Conservation (phyloP, 1,140 invertebrate genomes). For the Temnothorax curvispinosus region DNA sequence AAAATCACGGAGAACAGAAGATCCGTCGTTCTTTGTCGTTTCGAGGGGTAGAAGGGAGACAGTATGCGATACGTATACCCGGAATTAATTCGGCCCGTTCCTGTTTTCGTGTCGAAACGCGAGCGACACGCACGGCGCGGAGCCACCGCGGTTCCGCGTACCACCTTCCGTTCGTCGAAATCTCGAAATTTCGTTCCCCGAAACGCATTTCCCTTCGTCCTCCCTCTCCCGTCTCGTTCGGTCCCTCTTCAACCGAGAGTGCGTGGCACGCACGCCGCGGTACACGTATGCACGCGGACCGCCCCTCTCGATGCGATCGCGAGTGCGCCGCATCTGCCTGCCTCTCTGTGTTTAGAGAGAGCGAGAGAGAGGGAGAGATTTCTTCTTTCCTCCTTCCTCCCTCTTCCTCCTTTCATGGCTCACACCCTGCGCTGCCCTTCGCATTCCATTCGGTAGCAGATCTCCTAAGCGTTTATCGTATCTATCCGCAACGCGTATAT, state of each 20-base stretch:
- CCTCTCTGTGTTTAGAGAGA: constrained; percentile 79
- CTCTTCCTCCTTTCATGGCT: not conserved
- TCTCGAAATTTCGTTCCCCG: constrained; percentile 70
- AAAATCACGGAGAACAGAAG: constrained; percentile 15
- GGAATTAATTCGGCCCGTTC: constrained; percentile 35
- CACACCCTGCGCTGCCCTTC: constrained; percentile 9
- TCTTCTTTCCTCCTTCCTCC: not conserved
- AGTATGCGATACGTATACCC: not conserved
- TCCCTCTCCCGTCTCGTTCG: constrained; percentile 10
- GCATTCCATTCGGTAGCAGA: constrained; percentile 33
- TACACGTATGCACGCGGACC: not conserved
- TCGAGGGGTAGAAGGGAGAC: not conserved
- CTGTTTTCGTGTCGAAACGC: constrained; percentile 65
- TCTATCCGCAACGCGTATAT: not conserved
- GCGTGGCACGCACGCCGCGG: not conserved
- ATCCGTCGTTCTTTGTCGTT: not conserved
- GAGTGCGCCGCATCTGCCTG: constrained; percentile 77
- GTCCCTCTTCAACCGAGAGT: constrained; percentile 5
- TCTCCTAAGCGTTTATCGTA: constrained; percentile 24
- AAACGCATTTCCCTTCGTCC: constrained; percentile 21
- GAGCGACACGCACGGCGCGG: constrained; percentile 52
- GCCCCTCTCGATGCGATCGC: constrained; percentile 23
- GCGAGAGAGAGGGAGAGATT: not conserved
- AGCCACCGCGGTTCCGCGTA: constrained; percentile 45
- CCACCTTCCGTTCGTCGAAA: constrained; percentile 64